Percentiles rank a stretch among this genome's conserved stretches.
These are phyloP conservation scores for Drosophila gunungcola DNA, from an alignment of 1,140 invertebrate species.

Conservation along the genomic window DNA sequence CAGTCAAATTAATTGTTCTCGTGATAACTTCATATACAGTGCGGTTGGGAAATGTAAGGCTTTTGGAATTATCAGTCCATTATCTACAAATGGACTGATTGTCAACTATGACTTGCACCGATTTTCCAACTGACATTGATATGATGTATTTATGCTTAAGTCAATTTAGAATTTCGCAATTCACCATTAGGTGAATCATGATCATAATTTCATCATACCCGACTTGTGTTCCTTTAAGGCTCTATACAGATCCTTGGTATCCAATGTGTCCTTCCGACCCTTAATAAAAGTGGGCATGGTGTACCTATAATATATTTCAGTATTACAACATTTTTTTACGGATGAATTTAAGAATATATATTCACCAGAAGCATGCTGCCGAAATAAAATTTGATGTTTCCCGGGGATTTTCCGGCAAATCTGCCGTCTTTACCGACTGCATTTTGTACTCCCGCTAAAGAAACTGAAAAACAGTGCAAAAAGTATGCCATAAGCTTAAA, in stretches of 20 bases:
- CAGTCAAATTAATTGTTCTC: conserved; percentile 45
- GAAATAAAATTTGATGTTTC: conserved; percentile 75
- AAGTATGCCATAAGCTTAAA: not conserved
- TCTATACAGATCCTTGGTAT: conserved; percentile 86
- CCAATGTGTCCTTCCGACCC: conserved; percentile 86
- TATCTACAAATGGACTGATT: conserved; percentile 4
- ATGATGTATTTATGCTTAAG: not conserved
- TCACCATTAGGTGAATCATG: not conserved
- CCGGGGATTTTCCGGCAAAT: conserved; percentile 82
- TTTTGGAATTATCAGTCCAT: not conserved
- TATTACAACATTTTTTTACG: not conserved
- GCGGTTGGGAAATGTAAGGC: conserved; percentile 7
- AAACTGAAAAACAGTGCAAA: conserved; percentile 10
- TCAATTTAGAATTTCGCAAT: not conserved
- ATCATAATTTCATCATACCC: conserved; percentile 51
- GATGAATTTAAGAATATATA: not conserved
- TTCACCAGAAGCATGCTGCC: conserved; percentile 78
- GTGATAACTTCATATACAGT: conserved; percentile 30
- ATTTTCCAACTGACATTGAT: not conserved
- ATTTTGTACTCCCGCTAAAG: conserved; percentile 34
- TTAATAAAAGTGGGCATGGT: conserved; percentile 86
- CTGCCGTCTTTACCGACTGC: conserved; percentile 82
- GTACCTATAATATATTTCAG: conserved; percentile 71
- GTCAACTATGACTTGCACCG: conserved; percentile 16
- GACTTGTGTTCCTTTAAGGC: conserved; percentile 87